Base-by-base conservation (phyloP, 1,140 invertebrate species). In the Papilio aristodemus region DNA sequence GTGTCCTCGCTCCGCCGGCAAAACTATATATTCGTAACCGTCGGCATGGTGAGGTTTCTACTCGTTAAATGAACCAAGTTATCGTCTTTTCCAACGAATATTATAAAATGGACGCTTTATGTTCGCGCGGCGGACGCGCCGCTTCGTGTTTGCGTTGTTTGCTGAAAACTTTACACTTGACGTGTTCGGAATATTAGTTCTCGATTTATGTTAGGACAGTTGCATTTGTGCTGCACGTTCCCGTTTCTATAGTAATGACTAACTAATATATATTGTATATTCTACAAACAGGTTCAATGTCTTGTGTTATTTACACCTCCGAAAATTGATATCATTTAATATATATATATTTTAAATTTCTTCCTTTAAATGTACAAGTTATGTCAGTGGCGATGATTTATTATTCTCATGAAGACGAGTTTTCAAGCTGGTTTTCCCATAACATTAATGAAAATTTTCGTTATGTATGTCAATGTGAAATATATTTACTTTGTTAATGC, bases 71-170 rank as follows among this genome's bases (percentile, higher is more conserved):
- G 63, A 46, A 57, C 64, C 38, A 72, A 80, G 70, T 82, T 80
- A 84, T 84, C 78, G 78, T 68, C 63, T 72, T 67, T 71, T 68
- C 41, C 71, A 68, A 11, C 37, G 63, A 67, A 37, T 74, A 72
- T 63, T 78, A 27, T 66, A 80, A 81, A 78, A 76, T 78, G 74
- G 64, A 67, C 75, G 74, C 63, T 81, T 82, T 80, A 82, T 78
- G 78, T 73, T 70, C 76, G 7, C 66, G 22, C 58, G 73, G 73
- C 71, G 75, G 46, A 0, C 73, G 67, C 63, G 67, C 69, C 77
- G 73, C 69, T 68, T 68, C 73, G 76, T 68, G 67, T 58, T 43
- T 68, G 58, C 67, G 25, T 72, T 76, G 77, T 74, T 76, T 74
- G 77, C 72, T 75, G 70, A 69, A 76, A 78, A 74, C 71, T 72